phyloP scores from a whole-genome alignment of 2,113 vertebrate genomes.

The Lipophrys pholis region DNA sequence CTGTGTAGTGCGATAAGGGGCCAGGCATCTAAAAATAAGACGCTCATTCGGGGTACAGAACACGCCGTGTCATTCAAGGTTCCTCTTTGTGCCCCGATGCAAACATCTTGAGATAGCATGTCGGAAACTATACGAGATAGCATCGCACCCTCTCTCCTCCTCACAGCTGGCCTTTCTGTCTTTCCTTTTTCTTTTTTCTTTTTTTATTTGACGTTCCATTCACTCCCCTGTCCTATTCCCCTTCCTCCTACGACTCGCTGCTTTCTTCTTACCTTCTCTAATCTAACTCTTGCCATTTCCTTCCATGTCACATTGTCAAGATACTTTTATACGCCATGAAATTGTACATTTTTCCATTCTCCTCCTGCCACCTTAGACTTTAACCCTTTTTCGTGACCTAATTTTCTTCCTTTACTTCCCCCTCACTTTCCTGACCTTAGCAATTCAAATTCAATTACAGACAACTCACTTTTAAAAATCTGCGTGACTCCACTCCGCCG shows the following conservation, averaged over 20 bases:
- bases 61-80: slow-evolving; percentile 61
- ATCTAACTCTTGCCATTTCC: background rate
- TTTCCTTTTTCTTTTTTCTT: background rate
- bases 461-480: background rate
- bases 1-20: slow-evolving; percentile 75
- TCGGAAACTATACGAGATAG: slow-evolving; percentile 44
- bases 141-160: slow-evolving; percentile 35
- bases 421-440: slow-evolving; percentile 6
- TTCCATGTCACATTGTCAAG: background rate
- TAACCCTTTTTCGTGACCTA: background rate
- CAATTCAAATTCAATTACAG: slow-evolving; percentile 14
- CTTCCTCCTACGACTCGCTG: background rate
- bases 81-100: slow-evolving; percentile 50
- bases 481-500: background rate
- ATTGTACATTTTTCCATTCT: background rate
- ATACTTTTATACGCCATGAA: background rate
- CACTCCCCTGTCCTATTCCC: slow-evolving; percentile 2
- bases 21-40: slow-evolving; percentile 70
- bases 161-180: slow-evolving; percentile 4
- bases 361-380: background rate
- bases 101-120: slow-evolving; percentile 62
- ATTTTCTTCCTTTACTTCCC: slow-evolving; percentile 7
- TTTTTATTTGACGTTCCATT: slow-evolving; percentile 29
- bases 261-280: background rate
- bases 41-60: slow-evolving; percentile 42